Conservation (phyloP, 2,888 invertebrate genomes). For the Drosophila multiciliata region DNA sequence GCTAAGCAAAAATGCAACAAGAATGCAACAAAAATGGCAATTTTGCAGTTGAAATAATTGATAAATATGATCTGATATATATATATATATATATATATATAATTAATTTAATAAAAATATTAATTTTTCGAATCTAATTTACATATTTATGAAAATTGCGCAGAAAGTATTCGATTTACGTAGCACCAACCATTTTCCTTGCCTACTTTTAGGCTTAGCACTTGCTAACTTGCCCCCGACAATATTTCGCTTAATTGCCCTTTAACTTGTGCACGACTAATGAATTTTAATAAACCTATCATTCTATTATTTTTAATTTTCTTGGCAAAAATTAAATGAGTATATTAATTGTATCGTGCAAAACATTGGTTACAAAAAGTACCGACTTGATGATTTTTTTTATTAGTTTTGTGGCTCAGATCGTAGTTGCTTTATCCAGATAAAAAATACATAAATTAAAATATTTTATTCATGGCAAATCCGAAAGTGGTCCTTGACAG, state of each 20-base stretch:
- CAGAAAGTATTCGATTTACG: background rate
- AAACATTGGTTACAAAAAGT: too few species aligned
- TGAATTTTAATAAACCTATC: slow-evolving; percentile 46
- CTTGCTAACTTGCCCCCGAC: background rate
- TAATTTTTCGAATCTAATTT: background rate
- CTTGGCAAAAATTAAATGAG: slow-evolving; percentile 3
- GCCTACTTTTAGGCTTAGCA: slow-evolving; percentile 3
- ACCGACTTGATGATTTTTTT: background rate
- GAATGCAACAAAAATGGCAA: background rate
- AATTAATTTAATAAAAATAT: background rate
- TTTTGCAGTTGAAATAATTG: background rate
- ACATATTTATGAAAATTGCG: background rate
- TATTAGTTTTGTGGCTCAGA: slow-evolving; percentile 25
- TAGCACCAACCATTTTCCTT: background rate
- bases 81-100: background rate
- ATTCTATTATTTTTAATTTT: slow-evolving; percentile 35
- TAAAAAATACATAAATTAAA: background rate
- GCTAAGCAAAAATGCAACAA: background rate
- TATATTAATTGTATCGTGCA: too few species aligned
- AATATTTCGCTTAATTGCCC: slow-evolving; percentile 13
- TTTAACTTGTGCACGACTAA: slow-evolving; percentile 21
- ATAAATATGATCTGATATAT: too few species aligned
- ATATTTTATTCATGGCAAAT: slow-evolving; percentile 11
- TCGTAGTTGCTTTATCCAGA: background rate
- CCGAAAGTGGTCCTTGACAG: background rate